Evolutionary conservation across 2,113 vertebrate genomes (phyloP), one percentile per base, ranked within the genome.

Genomic region (Gadus chalcogrammus): DNA sequence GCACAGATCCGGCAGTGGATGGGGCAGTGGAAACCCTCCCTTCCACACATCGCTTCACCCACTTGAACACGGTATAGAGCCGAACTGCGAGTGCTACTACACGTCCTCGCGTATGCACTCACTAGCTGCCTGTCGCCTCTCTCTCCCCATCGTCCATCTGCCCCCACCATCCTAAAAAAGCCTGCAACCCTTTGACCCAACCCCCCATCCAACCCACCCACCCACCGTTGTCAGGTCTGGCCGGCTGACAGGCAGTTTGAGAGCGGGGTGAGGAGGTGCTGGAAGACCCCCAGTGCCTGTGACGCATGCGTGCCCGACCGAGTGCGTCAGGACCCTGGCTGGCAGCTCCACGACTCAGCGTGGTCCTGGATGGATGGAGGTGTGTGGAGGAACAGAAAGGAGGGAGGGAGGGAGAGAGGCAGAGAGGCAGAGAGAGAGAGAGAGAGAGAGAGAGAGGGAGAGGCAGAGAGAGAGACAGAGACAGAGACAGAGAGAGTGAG

Each of bases 271-370:
- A 87, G 81, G 88, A 70, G 59, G 64, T 42, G 74, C 27, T 31
- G 1, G 53, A 15, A 27, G 58, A 56, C 61, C 55, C 61, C 55
- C 55, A 61, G 53, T 22, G 55, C 7, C 24, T 1, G 79, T 88
- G 87, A 89, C 87, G 88, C 88, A 87, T 84, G 74, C 69, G 56
- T 67, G 82, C 82, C 78, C 27, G 82, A 70, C 81, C 67, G 82
- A 76, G 79, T 89, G 86, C 87, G 89, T 89, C 87, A 90, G 82
- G 79, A 48, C 67, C 70, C 82, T 82, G 87, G 88, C 87, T 80
- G 72, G 79, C 75, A 80, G 82, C 76, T 16, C 78, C 64, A 68
- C 74, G 27, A 85, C 84, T 82, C 89, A 87, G 86, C 82, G 83
- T 88, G 82, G 84, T 87, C 85, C 86, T 86, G 86, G 87, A 85